phyloP scores from a whole-genome alignment of 2,888 invertebrate species.

The Drosophila vallismaia region DNA sequence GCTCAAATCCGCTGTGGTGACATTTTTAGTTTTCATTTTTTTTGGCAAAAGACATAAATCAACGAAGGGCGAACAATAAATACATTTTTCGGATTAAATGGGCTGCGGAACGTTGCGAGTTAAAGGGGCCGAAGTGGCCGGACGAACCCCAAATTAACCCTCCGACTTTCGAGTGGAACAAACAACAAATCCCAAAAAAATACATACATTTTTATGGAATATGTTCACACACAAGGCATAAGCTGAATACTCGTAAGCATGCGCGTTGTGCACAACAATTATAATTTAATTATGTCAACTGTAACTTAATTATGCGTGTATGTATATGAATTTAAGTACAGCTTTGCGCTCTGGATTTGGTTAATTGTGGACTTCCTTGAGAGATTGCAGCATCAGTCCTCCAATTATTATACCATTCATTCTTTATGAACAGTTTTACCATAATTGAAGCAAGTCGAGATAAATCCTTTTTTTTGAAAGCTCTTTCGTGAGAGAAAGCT shows the following conservation, averaged over 20 bases:
- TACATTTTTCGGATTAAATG: conserved; percentile 76
- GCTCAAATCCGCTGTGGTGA: conserved; percentile 44
- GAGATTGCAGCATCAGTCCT: conserved; percentile 59
- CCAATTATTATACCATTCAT: conserved; percentile 46
- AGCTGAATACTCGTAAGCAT: conserved; percentile 20
- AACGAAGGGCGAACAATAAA: conserved; percentile 62
- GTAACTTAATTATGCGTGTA: conserved; percentile 77
- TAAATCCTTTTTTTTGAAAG: conserved; percentile 27
- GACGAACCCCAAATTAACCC: conserved; percentile 75
- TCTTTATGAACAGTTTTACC: conserved; percentile 5
- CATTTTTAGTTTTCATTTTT: conserved; percentile 17
- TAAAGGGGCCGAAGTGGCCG: conserved; percentile 36
- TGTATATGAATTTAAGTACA: conserved; percentile 61
- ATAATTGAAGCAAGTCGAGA: conserved; percentile 11
- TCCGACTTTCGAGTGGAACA: conserved; percentile 31
- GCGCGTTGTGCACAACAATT: conserved; percentile 61
- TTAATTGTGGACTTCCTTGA: conserved; percentile 72
- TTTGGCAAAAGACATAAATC: conserved; percentile 76
- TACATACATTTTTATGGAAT: not conserved
- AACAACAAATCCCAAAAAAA: conserved; percentile 9
- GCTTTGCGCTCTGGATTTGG: conserved; percentile 49
- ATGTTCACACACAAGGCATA: conserved; percentile 21
- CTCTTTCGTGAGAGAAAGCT: not conserved
- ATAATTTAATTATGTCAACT: conserved; percentile 81
- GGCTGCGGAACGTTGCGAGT: conserved; percentile 46